Evolutionary conservation across 2,113 vertebrate species (phyloP).

Genomic region (Petromus typicus): DNA sequence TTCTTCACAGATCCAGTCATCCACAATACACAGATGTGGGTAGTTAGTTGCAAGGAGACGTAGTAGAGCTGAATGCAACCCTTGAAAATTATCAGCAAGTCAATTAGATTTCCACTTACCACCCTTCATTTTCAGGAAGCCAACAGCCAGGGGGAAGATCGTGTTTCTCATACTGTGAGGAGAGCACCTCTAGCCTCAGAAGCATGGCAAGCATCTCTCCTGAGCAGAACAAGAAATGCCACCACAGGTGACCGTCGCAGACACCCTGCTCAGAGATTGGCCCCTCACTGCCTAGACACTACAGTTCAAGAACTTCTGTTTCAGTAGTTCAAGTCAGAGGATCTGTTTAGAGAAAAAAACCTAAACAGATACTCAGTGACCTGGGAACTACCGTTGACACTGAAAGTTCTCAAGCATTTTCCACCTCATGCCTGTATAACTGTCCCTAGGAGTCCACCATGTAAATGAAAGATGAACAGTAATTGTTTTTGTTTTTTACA

Average conservation of each 20-base stretch:
- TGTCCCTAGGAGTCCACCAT: background rate
- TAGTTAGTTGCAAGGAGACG: constrained; percentile 98
- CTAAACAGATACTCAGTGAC: background rate
- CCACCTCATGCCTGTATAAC: background rate
- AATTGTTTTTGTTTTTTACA: background rate
- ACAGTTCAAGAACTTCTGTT: background rate
- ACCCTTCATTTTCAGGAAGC: background rate
- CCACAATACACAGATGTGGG: constrained; percentile 98
- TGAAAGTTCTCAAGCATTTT: constrained; percentile 12
- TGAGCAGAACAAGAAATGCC: background rate
- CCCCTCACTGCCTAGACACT: background rate
- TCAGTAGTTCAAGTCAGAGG: background rate
- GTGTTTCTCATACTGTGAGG: background rate
- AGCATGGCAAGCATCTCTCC: background rate
- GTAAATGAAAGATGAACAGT: background rate
- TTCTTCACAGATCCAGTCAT: constrained; percentile 99
- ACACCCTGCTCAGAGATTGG: background rate
- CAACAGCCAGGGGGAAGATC: background rate
- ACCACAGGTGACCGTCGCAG: background rate
- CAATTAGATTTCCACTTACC: background rate
- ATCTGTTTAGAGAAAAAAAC: constrained; percentile 31
- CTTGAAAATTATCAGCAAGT: constrained; percentile 82
- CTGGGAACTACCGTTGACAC: background rate
- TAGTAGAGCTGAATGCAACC: constrained; percentile 95
- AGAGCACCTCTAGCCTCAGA: background rate